These are phyloP conservation scores for Sander lucioperca DNA, from an alignment of 2,113 vertebrate species.

Conservation along the genomic window DNA sequence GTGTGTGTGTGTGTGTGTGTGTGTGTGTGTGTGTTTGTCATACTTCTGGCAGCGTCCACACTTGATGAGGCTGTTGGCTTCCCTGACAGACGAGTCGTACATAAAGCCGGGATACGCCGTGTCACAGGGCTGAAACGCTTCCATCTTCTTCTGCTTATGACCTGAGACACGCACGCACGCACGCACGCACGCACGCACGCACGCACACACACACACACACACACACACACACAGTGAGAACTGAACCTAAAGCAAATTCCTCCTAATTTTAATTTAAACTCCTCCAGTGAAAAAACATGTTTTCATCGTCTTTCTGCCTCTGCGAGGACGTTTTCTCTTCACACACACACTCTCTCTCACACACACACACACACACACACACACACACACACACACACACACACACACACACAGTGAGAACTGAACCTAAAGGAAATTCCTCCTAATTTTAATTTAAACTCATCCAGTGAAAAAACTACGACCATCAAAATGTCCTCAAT, in stretches of 20 bases:
- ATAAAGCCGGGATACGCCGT: constrained; percentile 92
- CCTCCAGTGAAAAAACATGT: too few relatives aligned
- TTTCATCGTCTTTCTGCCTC: too few relatives aligned
- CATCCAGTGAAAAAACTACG: neutral
- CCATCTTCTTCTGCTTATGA: constrained; percentile 92
- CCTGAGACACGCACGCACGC: constrained; percentile 75
- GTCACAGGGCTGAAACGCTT: constrained; percentile 90
- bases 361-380: constrained; percentile 17
- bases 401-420: neutral
- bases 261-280: too few relatives aligned
- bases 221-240: constrained; percentile 5
- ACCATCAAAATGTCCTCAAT: neutral
- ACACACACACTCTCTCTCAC: constrained; percentile 28
- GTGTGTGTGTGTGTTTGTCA: constrained; percentile 58
- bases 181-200: neutral
- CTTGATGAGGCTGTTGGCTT: constrained; percentile 91
- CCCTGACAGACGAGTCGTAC: constrained; percentile 87
- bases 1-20: neutral
- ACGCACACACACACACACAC: constrained; percentile 12
- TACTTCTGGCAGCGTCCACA: constrained; percentile 96
- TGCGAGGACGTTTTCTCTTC: too few relatives aligned
- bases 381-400: constrained; percentile 4
- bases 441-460: neutral
- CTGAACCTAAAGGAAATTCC: neutral
- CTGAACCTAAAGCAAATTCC: too few relatives aligned